Evolutionary conservation across 2,113 vertebrate genomes (phyloP).

Genomic region (Riparia riparia): DNA sequence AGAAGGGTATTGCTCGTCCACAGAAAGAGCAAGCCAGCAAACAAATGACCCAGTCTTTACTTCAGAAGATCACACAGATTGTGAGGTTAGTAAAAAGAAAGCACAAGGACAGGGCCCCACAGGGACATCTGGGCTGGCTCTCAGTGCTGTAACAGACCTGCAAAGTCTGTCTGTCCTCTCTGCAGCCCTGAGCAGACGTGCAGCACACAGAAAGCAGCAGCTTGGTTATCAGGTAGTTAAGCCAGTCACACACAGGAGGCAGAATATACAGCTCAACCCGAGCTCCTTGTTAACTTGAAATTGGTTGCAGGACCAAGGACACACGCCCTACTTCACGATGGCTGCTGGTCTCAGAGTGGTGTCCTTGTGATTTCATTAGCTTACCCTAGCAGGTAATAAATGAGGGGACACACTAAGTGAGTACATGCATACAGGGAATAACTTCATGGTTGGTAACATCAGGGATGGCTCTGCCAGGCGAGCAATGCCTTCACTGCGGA

Average conservation of each 20-base stretch:
- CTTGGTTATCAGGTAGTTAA: background rate
- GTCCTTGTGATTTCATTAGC: conserved; percentile 3
- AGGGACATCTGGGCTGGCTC: background rate
- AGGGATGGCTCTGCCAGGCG: background rate
- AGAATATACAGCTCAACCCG: background rate
- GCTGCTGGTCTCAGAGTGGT: background rate
- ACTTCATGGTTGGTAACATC: background rate
- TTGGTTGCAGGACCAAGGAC: conserved; percentile 10
- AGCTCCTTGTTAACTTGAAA: background rate
- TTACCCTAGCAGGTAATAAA: conserved; percentile 12
- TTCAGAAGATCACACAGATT: background rate
- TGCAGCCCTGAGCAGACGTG: background rate
- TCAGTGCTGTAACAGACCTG: background rate
- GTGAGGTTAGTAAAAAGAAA: background rate
- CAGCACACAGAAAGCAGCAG: background rate
- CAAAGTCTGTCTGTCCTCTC: background rate
- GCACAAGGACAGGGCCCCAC: background rate
- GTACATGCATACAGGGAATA: background rate
- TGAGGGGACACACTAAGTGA: background rate
- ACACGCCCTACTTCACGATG: background rate
- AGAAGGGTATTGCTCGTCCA: background rate
- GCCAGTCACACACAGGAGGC: background rate
- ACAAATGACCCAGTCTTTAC: background rate
- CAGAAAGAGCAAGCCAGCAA: background rate
- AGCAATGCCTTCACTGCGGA: background rate